phyloP scores from a whole-genome alignment of 2,113 vertebrate species.

The Eptesicus fuscus region DNA sequence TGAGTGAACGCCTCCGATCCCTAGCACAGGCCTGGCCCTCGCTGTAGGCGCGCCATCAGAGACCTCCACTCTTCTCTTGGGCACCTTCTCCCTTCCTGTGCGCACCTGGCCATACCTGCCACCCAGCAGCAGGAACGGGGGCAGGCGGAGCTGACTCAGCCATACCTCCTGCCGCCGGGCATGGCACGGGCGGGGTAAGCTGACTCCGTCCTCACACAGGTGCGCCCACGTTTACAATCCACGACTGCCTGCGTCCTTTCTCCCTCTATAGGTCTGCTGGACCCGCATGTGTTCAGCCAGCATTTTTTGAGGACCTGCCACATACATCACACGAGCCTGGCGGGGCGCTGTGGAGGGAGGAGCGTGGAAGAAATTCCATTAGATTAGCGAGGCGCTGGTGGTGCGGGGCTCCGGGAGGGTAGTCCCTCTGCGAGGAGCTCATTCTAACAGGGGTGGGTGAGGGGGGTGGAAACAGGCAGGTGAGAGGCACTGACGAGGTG shows the following conservation, averaged over 20 bases:
- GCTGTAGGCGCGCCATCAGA: too few relatives aligned
- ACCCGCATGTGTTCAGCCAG: background rate
- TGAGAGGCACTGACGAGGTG: background rate
- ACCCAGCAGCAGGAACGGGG: background rate
- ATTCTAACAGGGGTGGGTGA: background rate
- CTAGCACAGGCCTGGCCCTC: fast-evolving
- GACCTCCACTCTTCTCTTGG: background rate
- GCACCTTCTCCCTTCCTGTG: background rate
- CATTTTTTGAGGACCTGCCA: background rate
- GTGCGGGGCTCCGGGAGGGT: background rate
- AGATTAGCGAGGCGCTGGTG: background rate
- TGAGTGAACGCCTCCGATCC: fast-evolving
- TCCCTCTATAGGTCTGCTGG: background rate
- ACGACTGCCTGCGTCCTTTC: background rate
- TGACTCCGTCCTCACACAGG: background rate
- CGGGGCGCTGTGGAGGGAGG: background rate
- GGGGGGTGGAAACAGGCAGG: background rate
- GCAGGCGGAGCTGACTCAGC: background rate
- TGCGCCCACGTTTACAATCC: fast-evolving
- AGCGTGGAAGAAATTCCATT: background rate
- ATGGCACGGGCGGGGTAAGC: background rate
- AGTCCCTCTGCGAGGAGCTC: background rate
- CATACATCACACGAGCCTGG: fast-evolving
- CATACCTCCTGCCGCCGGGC: background rate
- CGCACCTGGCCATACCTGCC: background rate